Conservation (phyloP, 1,140 invertebrate species). For the Telenomus remus region DNA sequence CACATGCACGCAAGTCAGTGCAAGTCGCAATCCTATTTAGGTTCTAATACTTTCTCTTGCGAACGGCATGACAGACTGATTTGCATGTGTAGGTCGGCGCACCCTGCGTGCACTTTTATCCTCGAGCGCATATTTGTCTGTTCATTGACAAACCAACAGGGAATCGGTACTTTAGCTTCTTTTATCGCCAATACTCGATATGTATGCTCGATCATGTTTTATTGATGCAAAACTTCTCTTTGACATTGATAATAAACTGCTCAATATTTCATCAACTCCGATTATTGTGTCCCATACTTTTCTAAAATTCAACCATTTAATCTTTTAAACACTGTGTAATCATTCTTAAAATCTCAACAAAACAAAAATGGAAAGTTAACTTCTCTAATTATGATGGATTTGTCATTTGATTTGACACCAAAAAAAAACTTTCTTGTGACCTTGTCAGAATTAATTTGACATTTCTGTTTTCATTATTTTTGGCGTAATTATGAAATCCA, state of each 20-base stretch:
- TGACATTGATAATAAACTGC: slow-evolving; percentile 25
- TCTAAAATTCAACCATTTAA: no score
- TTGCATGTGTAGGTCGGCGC: not conserved
- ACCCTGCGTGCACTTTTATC: not conserved
- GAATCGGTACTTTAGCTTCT: not conserved
- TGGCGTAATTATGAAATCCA: no score
- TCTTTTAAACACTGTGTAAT: no score
- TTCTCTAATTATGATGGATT: no score
- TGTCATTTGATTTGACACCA: no score
- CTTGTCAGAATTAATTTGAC: no score
- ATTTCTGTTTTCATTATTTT: no score
- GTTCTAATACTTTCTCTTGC: slow-evolving; percentile 9
- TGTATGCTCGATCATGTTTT: slow-evolving; percentile 2
- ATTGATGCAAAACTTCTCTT: slow-evolving; percentile 21
- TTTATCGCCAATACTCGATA: not conserved
- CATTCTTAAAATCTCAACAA: no score
- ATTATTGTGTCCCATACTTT: no score
- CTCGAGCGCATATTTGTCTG: not conserved
- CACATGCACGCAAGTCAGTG: slow-evolving; percentile 1
- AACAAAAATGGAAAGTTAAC: no score
- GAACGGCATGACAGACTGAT: not conserved
- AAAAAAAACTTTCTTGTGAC: no score
- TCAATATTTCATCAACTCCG: slow-evolving; percentile 19
- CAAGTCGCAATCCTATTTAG: slow-evolving; percentile 5
- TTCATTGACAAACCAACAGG: slow-evolving; percentile 2